A percentile compares a stretch with the other conserved stretches of the same genome.
These are phyloP conservation scores for Isaurus tuberculatus DNA, from an alignment of 92 coral and sea anemone genomes.

Conservation along the genomic window DNA sequence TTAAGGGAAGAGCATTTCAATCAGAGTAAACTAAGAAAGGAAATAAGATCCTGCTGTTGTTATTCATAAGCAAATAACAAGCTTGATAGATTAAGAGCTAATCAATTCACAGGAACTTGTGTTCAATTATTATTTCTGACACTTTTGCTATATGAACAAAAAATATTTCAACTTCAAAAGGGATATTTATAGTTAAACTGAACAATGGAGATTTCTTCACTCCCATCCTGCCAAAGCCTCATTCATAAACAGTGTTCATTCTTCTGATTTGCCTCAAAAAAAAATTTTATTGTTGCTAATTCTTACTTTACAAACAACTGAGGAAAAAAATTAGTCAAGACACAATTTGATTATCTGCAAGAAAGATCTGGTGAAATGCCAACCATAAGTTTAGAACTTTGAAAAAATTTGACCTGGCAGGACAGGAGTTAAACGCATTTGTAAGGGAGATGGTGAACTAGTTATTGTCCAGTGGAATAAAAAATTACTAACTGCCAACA, in stretches of 20 bases:
- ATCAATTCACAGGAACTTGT: background rate
- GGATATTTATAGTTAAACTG: background rate
- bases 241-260: no score
- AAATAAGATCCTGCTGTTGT: no score
- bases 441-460: background rate
- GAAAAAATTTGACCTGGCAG: background rate
- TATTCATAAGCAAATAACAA: background rate
- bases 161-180: background rate
- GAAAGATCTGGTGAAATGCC: background rate
- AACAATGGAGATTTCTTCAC: background rate
- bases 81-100: background rate
- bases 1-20: no score
- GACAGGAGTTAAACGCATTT: background rate
- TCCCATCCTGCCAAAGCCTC: no score
- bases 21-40: no score
- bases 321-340: no score
- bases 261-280: no score
- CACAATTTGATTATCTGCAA: background rate
- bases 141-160: background rate
- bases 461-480: slow-evolving; percentile 1
- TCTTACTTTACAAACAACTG: no score
- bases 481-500: slow-evolving; percentile 58
- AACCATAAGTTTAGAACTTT: background rate
- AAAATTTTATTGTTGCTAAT: no score
- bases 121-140: background rate